These are phyloP conservation scores for Planococcus citri DNA, from an alignment of 1,140 invertebrate species.

Conservation along the genomic window DNA sequence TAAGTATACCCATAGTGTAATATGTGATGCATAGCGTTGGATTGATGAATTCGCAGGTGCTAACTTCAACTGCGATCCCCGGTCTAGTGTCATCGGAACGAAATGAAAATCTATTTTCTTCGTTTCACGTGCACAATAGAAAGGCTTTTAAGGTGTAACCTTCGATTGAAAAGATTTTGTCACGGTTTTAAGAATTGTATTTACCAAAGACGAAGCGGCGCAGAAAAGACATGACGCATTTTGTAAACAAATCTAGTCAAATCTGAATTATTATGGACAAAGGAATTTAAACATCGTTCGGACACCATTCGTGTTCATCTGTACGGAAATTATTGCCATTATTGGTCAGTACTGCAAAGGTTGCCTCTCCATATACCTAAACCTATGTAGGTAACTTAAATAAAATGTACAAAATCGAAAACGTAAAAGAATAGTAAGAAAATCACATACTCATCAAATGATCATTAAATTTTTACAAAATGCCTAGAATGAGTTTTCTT, in stretches of 20 bases:
- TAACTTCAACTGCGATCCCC: background rate
- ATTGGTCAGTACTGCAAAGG: no score
- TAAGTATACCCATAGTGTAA: no score
- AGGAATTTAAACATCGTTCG: background rate
- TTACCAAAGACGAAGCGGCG: background rate
- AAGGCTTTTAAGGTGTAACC: background rate
- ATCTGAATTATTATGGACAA: background rate
- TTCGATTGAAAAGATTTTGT: background rate
- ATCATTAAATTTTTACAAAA: no score
- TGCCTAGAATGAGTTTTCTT: no score
- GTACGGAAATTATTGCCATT: background rate
- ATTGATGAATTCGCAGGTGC: background rate
- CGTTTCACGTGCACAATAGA: background rate
- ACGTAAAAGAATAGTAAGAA: no score
- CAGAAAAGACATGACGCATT: background rate
- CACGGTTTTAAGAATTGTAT: constrained; percentile 2
- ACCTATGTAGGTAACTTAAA: no score
- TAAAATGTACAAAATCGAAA: no score
- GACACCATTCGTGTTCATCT: background rate
- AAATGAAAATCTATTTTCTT: background rate
- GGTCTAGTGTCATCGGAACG: background rate
- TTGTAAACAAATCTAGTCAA: background rate
- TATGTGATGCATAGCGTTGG: background rate
- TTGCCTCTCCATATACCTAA: no score
- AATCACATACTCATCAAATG: no score